Evolutionary conservation across 1,140 invertebrate genomes (phyloP).

Genomic region (Papilio dardanus): DNA sequence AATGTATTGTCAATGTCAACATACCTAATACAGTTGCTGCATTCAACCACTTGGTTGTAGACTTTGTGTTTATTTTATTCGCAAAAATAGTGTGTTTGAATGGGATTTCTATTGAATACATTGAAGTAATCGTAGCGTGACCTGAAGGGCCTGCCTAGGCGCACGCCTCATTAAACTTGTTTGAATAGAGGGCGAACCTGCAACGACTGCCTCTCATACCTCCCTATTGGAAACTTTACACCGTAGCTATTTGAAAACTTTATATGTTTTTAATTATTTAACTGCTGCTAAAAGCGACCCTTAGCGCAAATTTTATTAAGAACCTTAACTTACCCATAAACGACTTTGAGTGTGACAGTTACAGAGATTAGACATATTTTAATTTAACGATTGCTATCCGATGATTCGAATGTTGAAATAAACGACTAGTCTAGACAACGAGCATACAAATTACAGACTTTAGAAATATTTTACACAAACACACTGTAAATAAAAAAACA

Average conservation of each 20-base stretch:
- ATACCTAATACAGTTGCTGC: too few species aligned
- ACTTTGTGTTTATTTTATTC: too few species aligned
- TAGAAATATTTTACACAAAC: conserved; percentile 25
- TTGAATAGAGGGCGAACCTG: conserved; percentile 75
- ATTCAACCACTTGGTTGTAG: too few species aligned
- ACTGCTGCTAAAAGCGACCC: too few species aligned
- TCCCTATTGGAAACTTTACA: conserved; percentile 44
- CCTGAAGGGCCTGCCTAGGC: conserved; percentile 53
- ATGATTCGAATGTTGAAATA: neutral
- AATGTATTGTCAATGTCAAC: too few species aligned
- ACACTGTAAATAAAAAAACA: conserved; percentile 21
- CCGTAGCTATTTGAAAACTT: conserved; percentile 41
- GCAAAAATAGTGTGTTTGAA: neutral
- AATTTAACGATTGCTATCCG: too few species aligned
- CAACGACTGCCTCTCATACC: conserved; percentile 54
- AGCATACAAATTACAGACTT: neutral
- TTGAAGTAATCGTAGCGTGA: conserved; percentile 48
- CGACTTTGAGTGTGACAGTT: too few species aligned
- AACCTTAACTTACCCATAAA: too few species aligned
- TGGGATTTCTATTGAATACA: conserved; percentile 34
- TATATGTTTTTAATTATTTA: too few species aligned
- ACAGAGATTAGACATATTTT: too few species aligned
- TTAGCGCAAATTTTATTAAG: too few species aligned
- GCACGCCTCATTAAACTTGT: conserved; percentile 79
- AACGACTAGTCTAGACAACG: neutral